Conservation (phyloP, 2,888 invertebrate genomes). For the Caenorhabditis uteleia region DNA sequence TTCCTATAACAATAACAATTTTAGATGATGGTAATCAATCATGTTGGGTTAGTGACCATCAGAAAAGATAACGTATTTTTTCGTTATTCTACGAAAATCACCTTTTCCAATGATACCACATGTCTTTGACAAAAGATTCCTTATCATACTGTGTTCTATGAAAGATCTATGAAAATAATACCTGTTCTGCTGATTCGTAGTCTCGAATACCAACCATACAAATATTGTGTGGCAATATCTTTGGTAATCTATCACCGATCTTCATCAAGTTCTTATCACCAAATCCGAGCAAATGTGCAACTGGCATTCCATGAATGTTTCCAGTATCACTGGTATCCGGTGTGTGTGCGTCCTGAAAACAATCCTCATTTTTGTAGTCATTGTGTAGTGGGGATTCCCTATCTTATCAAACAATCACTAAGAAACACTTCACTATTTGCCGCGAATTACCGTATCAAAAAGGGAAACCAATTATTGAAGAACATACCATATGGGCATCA, state of each 20-base stretch:
- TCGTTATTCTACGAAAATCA: too few relatives aligned
- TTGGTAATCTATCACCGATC: slow-evolving; percentile 52
- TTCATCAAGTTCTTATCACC: slow-evolving; percentile 50
- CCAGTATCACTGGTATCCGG: slow-evolving; percentile 55
- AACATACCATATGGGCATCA: slow-evolving; percentile 60
- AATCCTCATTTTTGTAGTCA: not conserved
- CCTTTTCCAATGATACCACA: not conserved
- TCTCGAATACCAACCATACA: slow-evolving; percentile 61
- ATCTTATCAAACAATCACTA: too few relatives aligned
- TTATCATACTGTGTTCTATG: not conserved
- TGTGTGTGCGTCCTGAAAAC: slow-evolving; percentile 58
- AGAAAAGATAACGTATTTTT: too few relatives aligned
- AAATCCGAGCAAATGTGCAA: slow-evolving; percentile 60
- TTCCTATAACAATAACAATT: slow-evolving; percentile 51
- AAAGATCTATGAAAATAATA: slow-evolving; percentile 6
- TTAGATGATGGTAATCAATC: not conserved
- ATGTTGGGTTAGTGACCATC: too few relatives aligned
- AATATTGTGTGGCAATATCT: slow-evolving; percentile 56
- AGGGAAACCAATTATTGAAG: too few relatives aligned
- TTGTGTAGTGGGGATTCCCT: too few relatives aligned
- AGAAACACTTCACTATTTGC: too few relatives aligned
- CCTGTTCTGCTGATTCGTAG: slow-evolving; percentile 61
- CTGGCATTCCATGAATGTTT: slow-evolving; percentile 65
- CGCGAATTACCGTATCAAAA: not conserved
- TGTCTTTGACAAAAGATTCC: too few relatives aligned